Evolutionary conservation across 1,140 invertebrate species (phyloP).

Genomic region (Augochlora pura): DNA sequence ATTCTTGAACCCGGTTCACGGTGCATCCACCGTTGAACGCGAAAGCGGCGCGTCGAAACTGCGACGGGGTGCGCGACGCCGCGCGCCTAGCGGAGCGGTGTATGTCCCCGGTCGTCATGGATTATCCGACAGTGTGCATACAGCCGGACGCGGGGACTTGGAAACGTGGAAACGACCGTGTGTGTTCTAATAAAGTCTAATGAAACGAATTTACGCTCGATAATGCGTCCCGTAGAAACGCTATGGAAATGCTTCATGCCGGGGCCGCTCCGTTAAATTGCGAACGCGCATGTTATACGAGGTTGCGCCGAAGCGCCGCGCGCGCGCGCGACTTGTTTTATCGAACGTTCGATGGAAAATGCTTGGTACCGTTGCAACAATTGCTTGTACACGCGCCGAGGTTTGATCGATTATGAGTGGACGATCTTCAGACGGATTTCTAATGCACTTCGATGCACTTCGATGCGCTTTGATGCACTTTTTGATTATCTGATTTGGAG

Average conservation of each 20-base stretch:
- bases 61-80: no score
- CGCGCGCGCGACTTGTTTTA: conserved; percentile 5
- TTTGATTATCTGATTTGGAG: no score
- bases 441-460: no score
- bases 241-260: conserved; percentile 40
- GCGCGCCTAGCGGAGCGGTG: neutral
- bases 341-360: conserved; percentile 39
- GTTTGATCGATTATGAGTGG: no score
- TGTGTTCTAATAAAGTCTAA: conserved; percentile 50
- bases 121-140: conserved; percentile 33
- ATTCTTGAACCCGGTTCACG: no score
- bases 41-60: no score
- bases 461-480: no score
- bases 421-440: no score
- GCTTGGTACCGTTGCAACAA: neutral
- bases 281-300: neutral
- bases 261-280: conserved; percentile 28
- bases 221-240: conserved; percentile 41
- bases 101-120: conserved; percentile 33
- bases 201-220: conserved; percentile 49
- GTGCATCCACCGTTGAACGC: no score
- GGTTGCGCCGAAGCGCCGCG: neutral
- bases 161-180: conserved; percentile 26
- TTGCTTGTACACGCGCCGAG: neutral
- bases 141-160: conserved; percentile 18